Percentiles rank a stretch among this genome's conserved stretches.
Evolutionary conservation across 92 coral and sea anemone species (phyloP).

Genomic region (Heliopora coerulea): DNA sequence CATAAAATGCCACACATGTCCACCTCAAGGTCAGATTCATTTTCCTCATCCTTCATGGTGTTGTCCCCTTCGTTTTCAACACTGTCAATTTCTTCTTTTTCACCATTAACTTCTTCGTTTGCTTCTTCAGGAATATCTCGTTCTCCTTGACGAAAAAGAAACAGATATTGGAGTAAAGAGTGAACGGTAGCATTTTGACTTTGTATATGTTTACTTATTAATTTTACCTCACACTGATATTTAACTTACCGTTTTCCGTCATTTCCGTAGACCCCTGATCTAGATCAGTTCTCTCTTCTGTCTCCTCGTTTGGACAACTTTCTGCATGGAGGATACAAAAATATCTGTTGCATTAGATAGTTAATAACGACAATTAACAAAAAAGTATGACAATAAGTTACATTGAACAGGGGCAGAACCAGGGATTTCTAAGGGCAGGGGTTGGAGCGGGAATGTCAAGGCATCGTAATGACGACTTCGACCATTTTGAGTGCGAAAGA

Average conservation of each 20-base stretch:
- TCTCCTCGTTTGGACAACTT: slow-evolving; percentile 4
- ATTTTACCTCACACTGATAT: too few relatives aligned
- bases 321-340: slow-evolving; percentile 28
- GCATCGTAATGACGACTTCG: too few relatives aligned
- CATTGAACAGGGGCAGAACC: too few relatives aligned
- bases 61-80: slow-evolving; percentile 28
- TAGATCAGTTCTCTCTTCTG: not conserved
- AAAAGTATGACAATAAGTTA: too few relatives aligned
- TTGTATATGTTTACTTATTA: too few relatives aligned
- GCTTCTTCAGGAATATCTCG: slow-evolving; percentile 49
- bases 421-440: too few relatives aligned
- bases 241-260: not conserved
- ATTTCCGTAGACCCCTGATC: not conserved
- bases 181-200: too few relatives aligned
- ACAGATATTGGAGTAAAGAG: too few relatives aligned
- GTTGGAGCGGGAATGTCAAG: too few relatives aligned
- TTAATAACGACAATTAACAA: not conserved
- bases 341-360: not conserved
- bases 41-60: slow-evolving; percentile 8
- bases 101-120: slow-evolving; percentile 28
- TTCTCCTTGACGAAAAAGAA: too few relatives aligned
- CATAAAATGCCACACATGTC: too few relatives aligned
- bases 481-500: too few relatives aligned
- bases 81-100: slow-evolving; percentile 17
- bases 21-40: slow-evolving; percentile 5